Percentiles rank a stretch among this genome's conserved stretches.
Evolutionary conservation across 2,113 vertebrate genomes (phyloP).

Genomic region (Lycaon pictus): DNA sequence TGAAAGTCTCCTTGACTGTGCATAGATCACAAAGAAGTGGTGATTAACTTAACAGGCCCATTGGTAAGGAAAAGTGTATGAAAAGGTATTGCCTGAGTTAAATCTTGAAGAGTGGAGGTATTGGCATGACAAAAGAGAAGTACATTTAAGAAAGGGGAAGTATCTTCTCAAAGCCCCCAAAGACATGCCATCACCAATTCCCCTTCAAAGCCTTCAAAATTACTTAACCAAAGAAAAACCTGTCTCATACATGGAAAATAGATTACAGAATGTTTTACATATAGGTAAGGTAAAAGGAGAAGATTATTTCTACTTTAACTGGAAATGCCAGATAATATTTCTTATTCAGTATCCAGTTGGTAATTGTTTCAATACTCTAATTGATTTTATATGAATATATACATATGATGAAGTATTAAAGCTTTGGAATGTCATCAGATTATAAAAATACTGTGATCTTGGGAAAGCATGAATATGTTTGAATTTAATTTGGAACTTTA

Average conservation of each 20-base stretch:
- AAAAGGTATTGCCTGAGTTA: not conserved
- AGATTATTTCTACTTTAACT: not conserved
- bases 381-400: not conserved
- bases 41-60: not conserved
- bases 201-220: not conserved
- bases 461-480: not conserved
- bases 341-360: not conserved
- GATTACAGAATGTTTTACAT: not conserved
- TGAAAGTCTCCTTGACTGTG: not conserved
- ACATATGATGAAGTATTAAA: not conserved
- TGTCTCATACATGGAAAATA: not conserved
- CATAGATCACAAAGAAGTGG: not conserved
- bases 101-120: not conserved
- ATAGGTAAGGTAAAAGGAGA: not conserved
- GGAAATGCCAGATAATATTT: not conserved
- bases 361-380: not conserved
- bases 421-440: not conserved
- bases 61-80: not conserved
- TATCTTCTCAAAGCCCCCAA: not conserved
- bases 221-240: not conserved
- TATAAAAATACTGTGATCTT: not conserved
- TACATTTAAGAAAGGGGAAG: not conserved
- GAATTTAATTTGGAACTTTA: conserved; percentile 35
- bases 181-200: not conserved
- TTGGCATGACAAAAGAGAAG: not conserved